These are phyloP conservation scores for Poeciliopsis gracilis DNA, from an alignment of 2,797 vertebrate species.

Conservation along the genomic window DNA sequence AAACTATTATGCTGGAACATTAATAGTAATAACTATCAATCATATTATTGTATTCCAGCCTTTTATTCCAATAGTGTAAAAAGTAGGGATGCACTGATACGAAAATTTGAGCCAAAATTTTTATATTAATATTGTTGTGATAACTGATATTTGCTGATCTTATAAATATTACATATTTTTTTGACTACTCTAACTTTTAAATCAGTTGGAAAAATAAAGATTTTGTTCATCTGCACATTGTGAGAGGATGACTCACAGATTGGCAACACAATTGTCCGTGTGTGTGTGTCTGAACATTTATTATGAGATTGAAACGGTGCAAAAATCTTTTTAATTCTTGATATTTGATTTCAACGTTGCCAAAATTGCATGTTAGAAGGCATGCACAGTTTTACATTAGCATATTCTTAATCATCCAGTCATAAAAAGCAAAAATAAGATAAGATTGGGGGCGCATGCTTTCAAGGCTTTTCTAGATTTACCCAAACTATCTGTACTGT, in stretches of 20 bases:
- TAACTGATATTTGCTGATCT: too few relatives aligned
- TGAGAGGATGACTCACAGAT: too few relatives aligned
- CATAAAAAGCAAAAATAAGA: conserved; percentile 19
- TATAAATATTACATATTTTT: too few relatives aligned
- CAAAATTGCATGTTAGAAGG: not conserved
- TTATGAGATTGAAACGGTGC: not conserved
- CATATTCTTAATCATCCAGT: not conserved
- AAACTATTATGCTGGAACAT: not conserved
- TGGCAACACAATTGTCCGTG: not conserved
- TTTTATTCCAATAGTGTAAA: not conserved
- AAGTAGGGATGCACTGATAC: not conserved
- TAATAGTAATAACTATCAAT: not conserved
- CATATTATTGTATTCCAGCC: not conserved
- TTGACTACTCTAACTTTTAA: too few relatives aligned
- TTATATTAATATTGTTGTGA: too few relatives aligned
- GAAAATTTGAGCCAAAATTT: too few relatives aligned
- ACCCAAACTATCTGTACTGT: conserved; percentile 14
- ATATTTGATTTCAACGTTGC: not conserved
- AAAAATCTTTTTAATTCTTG: not conserved
- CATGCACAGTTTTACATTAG: not conserved
- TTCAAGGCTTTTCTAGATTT: conserved; percentile 13
- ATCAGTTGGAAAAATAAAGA: too few relatives aligned
- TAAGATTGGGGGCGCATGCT: not conserved
- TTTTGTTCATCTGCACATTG: too few relatives aligned
- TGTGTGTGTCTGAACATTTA: not conserved